These are phyloP conservation scores for Eubasilissa regina DNA, from an alignment of 1,140 invertebrate genomes.

Conservation along the genomic window DNA sequence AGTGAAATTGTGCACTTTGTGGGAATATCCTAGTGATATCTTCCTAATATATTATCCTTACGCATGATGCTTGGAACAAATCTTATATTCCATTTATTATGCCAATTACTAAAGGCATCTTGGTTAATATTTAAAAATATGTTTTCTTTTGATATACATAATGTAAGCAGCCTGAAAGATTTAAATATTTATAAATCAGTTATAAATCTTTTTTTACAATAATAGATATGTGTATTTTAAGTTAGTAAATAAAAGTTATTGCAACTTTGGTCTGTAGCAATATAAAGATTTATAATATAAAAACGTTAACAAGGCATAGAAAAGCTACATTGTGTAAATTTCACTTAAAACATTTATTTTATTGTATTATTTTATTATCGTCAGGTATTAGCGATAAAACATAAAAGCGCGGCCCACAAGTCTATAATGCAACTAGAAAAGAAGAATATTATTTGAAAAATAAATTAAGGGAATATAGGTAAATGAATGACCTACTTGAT, in stretches of 20 bases:
- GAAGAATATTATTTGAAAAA: slow-evolving; percentile 21
- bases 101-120: slow-evolving; percentile 28
- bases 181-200: slow-evolving; percentile 22
- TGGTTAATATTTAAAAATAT: slow-evolving; percentile 39
- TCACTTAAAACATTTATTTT: slow-evolving; percentile 35
- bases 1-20: slow-evolving; percentile 33
- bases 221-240: slow-evolving; percentile 45
- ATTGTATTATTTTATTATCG: slow-evolving; percentile 30
- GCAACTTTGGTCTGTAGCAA: slow-evolving; percentile 47
- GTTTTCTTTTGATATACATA: slow-evolving; percentile 30
- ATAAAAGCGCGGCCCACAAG: slow-evolving; percentile 28
- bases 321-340: slow-evolving; percentile 45
- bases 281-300: slow-evolving; percentile 40
- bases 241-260: slow-evolving; percentile 35
- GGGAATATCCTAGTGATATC: slow-evolving; percentile 14
- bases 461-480: slow-evolving; percentile 16
- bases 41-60: slow-evolving; percentile 29
- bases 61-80: slow-evolving; percentile 4
- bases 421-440: slow-evolving; percentile 43
- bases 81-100: slow-evolving; percentile 13
- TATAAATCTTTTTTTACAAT: slow-evolving; percentile 34
- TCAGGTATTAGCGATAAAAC: slow-evolving; percentile 37
- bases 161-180: slow-evolving; percentile 17
- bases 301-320: slow-evolving; percentile 48
- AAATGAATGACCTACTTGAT: background rate